Percentiles rank a stretch among this genome's conserved stretches.
Conservation (phyloP, 2,888 invertebrate genomes). For the Zootermopsis nevadensis region DNA sequence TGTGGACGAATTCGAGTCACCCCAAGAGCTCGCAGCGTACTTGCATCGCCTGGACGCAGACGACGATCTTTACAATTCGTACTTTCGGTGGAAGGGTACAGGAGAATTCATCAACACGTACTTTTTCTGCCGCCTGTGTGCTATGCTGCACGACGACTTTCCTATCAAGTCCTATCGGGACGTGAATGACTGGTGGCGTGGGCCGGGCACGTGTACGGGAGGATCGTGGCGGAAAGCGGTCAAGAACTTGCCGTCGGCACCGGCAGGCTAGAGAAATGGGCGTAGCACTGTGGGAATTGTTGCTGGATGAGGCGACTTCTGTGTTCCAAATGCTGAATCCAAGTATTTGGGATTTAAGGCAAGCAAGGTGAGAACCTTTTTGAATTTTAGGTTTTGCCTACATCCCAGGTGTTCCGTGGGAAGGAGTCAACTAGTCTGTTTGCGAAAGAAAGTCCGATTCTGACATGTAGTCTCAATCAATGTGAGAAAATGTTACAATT, state of each 20-base stretch:
- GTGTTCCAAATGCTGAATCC: no score
- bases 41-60: slow-evolving; percentile 86
- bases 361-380: no score
- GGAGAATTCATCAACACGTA: slow-evolving; percentile 97
- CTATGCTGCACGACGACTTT: slow-evolving; percentile 80
- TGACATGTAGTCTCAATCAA: no score
- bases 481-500: no score
- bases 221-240: slow-evolving; percentile 72
- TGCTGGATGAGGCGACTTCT: no score
- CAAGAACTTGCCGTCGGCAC: not conserved
- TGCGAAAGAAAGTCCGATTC: no score
- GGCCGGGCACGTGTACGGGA: slow-evolving; percentile 80
- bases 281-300: no score
- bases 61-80: slow-evolving; percentile 92
- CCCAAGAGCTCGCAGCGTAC: slow-evolving; percentile 88
- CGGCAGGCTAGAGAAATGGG: not conserved
- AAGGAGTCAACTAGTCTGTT: no score
- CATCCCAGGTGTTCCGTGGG: no score
- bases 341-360: no score
- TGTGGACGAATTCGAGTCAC: slow-evolving; percentile 92
- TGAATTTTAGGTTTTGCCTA: no score
- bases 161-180: slow-evolving; percentile 76
- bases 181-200: slow-evolving; percentile 95
- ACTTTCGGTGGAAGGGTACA: slow-evolving; percentile 94
- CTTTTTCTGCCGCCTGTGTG: slow-evolving; percentile 92